Evolutionary conservation across 2,888 invertebrate genomes (phyloP).

Genomic region (Andrena praecox): DNA sequence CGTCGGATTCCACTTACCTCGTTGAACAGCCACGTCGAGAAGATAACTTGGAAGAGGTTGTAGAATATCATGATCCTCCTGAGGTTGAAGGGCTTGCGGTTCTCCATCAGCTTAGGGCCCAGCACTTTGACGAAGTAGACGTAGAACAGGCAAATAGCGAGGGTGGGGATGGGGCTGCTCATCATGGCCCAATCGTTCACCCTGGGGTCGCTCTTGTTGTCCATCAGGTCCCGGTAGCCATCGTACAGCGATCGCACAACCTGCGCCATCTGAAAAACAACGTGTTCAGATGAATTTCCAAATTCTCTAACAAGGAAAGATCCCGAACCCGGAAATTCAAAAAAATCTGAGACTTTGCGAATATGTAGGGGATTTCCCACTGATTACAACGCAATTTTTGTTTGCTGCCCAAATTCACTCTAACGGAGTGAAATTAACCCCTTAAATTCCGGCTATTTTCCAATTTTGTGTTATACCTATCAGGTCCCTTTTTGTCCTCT

Average conservation of each 20-base stretch:
- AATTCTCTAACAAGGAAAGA: neutral
- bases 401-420: no score
- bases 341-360: no score
- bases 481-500: no score
- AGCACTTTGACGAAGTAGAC: conserved; percentile 91
- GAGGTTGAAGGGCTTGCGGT: conserved; percentile 93
- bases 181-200: conserved; percentile 93
- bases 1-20: conserved; percentile 87
- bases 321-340: no score
- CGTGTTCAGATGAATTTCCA: neutral
- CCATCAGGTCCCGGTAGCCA: conserved; percentile 92
- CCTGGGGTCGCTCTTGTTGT: conserved; percentile 93
- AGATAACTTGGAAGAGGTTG: conserved; percentile 93
- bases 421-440: no score
- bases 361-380: no score
- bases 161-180: conserved; percentile 92
- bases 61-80: conserved; percentile 92
- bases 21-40: conserved; percentile 90
- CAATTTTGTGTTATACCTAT: no score
- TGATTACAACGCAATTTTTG: no score
- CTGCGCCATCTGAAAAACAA: conserved; percentile 86
- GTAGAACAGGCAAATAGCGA: conserved; percentile 91
- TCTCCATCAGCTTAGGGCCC: conserved; percentile 94
- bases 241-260: conserved; percentile 87
- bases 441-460: no score